Base-by-base conservation (phyloP, 2,888 invertebrate genomes). In the Serripes groenlandicus region DNA sequence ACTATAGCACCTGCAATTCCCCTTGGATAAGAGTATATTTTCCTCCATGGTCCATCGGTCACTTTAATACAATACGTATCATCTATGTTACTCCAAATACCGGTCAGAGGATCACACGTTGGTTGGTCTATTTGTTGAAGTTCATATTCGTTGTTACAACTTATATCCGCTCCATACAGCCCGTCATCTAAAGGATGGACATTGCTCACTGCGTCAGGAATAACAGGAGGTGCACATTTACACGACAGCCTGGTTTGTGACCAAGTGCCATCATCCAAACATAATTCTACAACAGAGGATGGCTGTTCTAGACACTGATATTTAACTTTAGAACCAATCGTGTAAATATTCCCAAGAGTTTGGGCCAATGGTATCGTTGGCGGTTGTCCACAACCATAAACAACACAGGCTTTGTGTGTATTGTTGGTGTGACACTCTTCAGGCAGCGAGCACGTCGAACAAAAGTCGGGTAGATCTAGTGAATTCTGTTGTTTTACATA, bases 31-130 rank as follows among this genome's bases (percentile, higher is more conserved):
- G 58, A 58, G 15, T 58, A 58, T 58, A 58, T 58, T 58, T 58
- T 58, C 15, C 58, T 58, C 58, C 58, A 58, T n/a, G 3, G 58
- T 26, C 58, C 58, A n/a, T 58, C 58, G 11, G 28, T n/a, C 58
- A 58, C 28, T 58, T 58, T 58, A 15, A 28, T 28, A n/a, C 58
- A 58, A 26, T 23, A 58, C 9, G 15, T 28, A 58, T 58, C 58
- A 5, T 58, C 58, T 26, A 58, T 7, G 28, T 58, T 3, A 3
- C 15, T 28, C 58, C 58, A 58, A 26, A 58, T n/a, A 15, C 28
- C n/a, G 3, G n/a, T 58, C 3, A 28, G 3, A 11, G 58, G 58
- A 58, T 5, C 15, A n/a, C 58, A 58, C 28, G 3, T 58, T 15
- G 58, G 58, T 26, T 15, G 23, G 23, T 58, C 11, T 3, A n/a